phyloP scores from a whole-genome alignment of 2,113 vertebrate genomes.

The Siniperca knerii region DNA sequence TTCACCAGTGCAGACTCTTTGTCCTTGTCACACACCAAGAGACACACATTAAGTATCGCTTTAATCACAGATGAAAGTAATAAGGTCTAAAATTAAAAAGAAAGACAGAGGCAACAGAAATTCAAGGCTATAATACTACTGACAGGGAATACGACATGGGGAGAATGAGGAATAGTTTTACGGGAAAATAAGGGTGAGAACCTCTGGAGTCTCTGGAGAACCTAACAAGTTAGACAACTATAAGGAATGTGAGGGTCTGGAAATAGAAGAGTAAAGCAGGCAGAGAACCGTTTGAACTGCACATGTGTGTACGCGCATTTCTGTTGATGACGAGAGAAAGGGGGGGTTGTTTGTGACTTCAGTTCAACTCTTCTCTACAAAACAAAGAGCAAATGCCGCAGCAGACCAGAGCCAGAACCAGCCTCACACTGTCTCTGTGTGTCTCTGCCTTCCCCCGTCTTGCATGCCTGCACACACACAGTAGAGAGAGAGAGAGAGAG shows the following conservation, averaged over 20 bases:
- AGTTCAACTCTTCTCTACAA: constrained; percentile 61
- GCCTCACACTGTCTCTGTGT: constrained; percentile 71
- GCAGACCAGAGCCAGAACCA: constrained; percentile 64
- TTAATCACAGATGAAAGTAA: constrained; percentile 13
- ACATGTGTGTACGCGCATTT: constrained; percentile 33
- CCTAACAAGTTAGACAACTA: constrained; percentile 19
- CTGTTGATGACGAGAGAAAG: constrained; percentile 56
- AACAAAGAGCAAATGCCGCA: constrained; percentile 73
- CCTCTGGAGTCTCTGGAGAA: constrained; percentile 42
- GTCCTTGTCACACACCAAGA: constrained; percentile 6
- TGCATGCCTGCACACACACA: constrained; percentile 52
- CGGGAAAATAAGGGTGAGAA: constrained; percentile 48
- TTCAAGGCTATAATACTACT: constrained; percentile 7
- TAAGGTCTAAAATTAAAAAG: not conserved
- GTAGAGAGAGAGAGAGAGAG: constrained; percentile 23
- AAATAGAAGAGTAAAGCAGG: constrained; percentile 35
- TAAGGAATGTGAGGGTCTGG: constrained; percentile 58
- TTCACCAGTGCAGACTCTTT: not conserved
- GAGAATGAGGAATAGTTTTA: constrained; percentile 9
- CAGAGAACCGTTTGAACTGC: constrained; percentile 37
- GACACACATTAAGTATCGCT: not conserved
- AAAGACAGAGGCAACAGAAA: not conserved
- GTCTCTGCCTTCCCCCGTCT: constrained; percentile 38
- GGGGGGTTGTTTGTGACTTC: constrained; percentile 72
- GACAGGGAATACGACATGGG: not conserved